Conservation (phyloP, 1,140 invertebrate genomes). For the Tetramorium parvispinum region DNA sequence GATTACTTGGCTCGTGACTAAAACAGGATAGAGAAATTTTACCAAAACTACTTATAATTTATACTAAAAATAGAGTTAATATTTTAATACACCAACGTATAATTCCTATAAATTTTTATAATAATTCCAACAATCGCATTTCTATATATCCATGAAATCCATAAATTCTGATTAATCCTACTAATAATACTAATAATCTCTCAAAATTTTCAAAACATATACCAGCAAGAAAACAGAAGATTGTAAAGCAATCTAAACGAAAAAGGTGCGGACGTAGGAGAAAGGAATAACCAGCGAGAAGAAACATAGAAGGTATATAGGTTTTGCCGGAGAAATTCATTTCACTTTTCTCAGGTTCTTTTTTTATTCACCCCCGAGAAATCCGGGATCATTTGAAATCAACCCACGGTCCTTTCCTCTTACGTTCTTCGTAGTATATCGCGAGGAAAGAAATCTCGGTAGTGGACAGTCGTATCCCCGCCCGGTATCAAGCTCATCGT, state of each 20-base stretch:
- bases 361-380: slow-evolving; percentile 74
- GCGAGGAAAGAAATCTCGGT: slow-evolving; percentile 68
- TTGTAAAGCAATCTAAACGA: not conserved
- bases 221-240: not conserved
- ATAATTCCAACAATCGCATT: not conserved
- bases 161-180: not conserved
- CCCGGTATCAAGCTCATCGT: slow-evolving; percentile 17
- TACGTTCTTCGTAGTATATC: slow-evolving; percentile 58
- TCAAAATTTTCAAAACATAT: not conserved
- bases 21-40: not conserved
- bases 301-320: slow-evolving; percentile 23
- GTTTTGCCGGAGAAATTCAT: slow-evolving; percentile 67
- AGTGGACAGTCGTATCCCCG: slow-evolving; percentile 63
- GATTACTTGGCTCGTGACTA: no score
- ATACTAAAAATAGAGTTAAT: not conserved
- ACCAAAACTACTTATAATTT: not conserved
- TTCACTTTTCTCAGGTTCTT: slow-evolving; percentile 71
- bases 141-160: not conserved
- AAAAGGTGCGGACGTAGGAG: slow-evolving; percentile 4
- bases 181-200: not conserved
- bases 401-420: slow-evolving; percentile 65
- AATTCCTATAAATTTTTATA: not conserved
- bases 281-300: not conserved
- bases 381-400: slow-evolving; percentile 77
- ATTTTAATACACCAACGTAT: no score